Conservation (phyloP, 2,888 invertebrate genomes). For the Agrotis clavis region DNA sequence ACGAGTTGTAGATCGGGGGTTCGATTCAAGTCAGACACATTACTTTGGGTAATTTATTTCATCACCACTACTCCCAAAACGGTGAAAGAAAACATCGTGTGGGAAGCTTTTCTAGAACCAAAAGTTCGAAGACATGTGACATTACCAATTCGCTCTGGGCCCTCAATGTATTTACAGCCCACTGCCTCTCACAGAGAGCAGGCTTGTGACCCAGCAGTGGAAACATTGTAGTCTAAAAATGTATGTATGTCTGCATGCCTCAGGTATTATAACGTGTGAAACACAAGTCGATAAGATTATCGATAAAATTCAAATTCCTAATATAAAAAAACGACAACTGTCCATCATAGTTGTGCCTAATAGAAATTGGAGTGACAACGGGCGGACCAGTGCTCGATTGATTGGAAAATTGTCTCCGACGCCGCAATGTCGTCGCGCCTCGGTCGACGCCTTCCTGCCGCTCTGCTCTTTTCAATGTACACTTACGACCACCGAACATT, state of each 20-base stretch:
- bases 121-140: too few species aligned
- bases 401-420: conserved; percentile 84
- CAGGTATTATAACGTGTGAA: neutral
- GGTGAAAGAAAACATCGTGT: too few species aligned
- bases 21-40: too few species aligned
- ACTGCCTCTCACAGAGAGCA: too few species aligned
- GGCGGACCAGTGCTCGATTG: conserved; percentile 77
- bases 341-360: conserved; percentile 48
- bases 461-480: conserved; percentile 76
- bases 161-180: too few species aligned
- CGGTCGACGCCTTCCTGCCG: conserved; percentile 73
- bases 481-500: neutral
- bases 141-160: too few species aligned
- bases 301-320: conserved; percentile 22
- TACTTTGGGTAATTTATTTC: too few species aligned
- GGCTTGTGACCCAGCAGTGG: too few species aligned
- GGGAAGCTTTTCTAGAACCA: too few species aligned
- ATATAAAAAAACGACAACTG: conserved; percentile 22
- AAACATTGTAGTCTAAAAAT: too few species aligned
- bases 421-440: conserved; percentile 74
- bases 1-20: too few species aligned
- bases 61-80: too few species aligned
- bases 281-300: conserved; percentile 13
- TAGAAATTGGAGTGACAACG: conserved; percentile 45
- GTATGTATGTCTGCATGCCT: neutral